Evolutionary conservation across 2,797 vertebrate species (phyloP).

Genomic region (Denticeps clupeoides): DNA sequence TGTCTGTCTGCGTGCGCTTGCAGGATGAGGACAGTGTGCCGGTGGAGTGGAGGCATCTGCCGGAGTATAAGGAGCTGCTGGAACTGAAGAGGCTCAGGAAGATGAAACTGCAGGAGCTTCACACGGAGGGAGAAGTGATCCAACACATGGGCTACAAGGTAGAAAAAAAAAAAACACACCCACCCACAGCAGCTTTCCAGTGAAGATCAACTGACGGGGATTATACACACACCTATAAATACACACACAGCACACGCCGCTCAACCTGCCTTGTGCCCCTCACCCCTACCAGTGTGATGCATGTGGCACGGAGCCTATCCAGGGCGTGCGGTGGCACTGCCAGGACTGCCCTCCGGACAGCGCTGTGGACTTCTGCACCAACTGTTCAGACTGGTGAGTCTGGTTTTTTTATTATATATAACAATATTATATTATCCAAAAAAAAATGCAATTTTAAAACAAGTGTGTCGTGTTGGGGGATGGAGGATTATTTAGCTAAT

Average conservation of each 20-base stretch:
- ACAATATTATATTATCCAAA: too few species aligned
- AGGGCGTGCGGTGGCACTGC: constrained; percentile 92
- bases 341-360: constrained; percentile 84
- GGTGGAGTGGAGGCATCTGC: constrained; percentile 66
- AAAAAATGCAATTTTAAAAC: too few species aligned
- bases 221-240: too few species aligned
- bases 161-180: constrained; percentile 3
- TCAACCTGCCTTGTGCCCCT: neutral
- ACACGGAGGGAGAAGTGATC: constrained; percentile 70
- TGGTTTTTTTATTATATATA: constrained; percentile 4
- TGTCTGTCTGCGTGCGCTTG: neutral
- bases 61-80: constrained; percentile 91
- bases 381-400: constrained; percentile 93
- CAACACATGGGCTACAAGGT: constrained; percentile 91
- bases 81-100: constrained; percentile 91
- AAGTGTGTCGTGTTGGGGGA: too few species aligned
- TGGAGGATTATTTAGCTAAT: too few species aligned
- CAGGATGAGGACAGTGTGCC: constrained; percentile 92
- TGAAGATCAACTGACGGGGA: too few species aligned
- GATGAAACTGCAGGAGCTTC: constrained; percentile 82
- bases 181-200: too few species aligned
- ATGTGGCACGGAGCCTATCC: constrained; percentile 87
- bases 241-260: neutral
- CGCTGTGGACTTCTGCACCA: constrained; percentile 90
- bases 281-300: constrained; percentile 71